phyloP scores from a whole-genome alignment of 2,797 vertebrate genomes.

The Urocyon cinereoargenteus region DNA sequence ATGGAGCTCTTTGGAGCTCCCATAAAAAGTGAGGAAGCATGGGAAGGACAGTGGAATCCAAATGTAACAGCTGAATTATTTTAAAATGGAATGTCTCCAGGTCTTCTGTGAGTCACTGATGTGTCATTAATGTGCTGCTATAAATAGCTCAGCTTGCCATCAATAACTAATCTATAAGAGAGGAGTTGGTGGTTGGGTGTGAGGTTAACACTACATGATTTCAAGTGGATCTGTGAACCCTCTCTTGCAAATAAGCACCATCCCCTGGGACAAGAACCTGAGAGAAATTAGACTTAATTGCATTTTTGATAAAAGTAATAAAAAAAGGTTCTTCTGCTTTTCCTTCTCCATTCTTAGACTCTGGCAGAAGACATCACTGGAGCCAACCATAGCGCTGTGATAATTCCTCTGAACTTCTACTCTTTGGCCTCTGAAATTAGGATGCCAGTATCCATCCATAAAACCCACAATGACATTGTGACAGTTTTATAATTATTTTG shows the following conservation, averaged over 20 bases:
- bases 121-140: slow-evolving; percentile 25
- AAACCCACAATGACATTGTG: neutral
- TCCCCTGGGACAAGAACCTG: neutral
- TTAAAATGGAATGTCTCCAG: slow-evolving; percentile 44
- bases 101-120: slow-evolving; percentile 37
- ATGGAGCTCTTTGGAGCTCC: neutral
- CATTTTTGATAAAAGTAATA: slow-evolving; percentile 4
- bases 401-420: neutral
- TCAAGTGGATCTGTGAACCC: neutral
- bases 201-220: neutral
- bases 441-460: neutral
- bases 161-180: slow-evolving; percentile 54
- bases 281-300: neutral
- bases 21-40: neutral
- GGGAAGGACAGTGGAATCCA: neutral
- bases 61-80: slow-evolving; percentile 49
- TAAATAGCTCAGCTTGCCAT: slow-evolving; percentile 63
- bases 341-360: neutral
- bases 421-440: slow-evolving; percentile 30
- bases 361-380: neutral
- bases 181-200: neutral
- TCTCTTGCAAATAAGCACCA: neutral
- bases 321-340: neutral
- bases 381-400: neutral
- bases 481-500: neutral